phyloP scores from a whole-genome alignment of 2,888 invertebrate genomes.

The Andrena hattorfiana region DNA sequence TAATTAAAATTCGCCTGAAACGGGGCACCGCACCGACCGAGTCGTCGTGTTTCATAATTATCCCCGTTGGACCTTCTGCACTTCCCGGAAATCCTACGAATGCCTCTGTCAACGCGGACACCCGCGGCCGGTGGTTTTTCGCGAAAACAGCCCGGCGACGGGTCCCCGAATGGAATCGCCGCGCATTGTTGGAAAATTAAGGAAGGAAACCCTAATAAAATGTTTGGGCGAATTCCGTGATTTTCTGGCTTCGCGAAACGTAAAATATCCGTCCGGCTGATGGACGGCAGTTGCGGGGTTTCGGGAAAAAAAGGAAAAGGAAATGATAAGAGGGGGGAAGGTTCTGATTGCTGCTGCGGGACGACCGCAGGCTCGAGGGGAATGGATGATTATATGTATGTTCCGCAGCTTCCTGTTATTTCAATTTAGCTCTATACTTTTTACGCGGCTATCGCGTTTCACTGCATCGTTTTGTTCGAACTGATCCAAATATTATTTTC shows the following conservation, averaged over 20 bases:
- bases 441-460: conserved; percentile 38
- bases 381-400: conserved; percentile 39
- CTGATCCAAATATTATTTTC: conserved; percentile 16
- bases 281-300: conserved; percentile 74
- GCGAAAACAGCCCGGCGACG: conserved; percentile 4
- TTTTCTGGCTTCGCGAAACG: conserved; percentile 81
- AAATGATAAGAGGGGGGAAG: conserved; percentile 24
- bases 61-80: neutral
- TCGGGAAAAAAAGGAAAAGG: conserved; percentile 66
- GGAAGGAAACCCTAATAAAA: conserved; percentile 76
- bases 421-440: conserved; percentile 32
- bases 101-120: conserved; percentile 30
- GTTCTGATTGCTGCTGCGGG: conserved; percentile 53
- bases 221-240: conserved; percentile 68
- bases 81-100: conserved; percentile 60
- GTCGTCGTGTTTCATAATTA: conserved; percentile 8
- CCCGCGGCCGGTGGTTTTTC: conserved; percentile 23
- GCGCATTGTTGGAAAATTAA: conserved; percentile 70
- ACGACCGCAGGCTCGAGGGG: conserved; percentile 43
- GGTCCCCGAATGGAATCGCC: conserved; percentile 21
- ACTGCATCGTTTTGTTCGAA: neutral
- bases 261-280: conserved; percentile 75
- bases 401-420: conserved; percentile 49
- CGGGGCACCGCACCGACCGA: neutral
- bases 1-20: conserved; percentile 34